Base-by-base conservation (phyloP, 2,113 vertebrate species). In the Peucedramus taeniatus region DNA sequence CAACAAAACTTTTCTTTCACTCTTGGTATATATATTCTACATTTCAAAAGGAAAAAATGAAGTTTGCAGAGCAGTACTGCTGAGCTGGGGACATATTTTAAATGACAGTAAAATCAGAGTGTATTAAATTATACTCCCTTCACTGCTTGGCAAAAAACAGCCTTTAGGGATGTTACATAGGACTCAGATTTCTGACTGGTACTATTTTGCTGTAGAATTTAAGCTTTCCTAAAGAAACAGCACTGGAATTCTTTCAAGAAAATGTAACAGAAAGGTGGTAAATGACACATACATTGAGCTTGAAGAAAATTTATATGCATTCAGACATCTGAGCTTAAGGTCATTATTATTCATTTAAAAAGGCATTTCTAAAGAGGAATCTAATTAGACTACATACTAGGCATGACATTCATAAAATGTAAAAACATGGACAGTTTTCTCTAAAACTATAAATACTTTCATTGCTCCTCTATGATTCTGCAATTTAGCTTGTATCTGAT, bases 1-100 rank as follows among this genome's bases (percentile, higher is more conserved):
- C n/a, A n/a, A n/a, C n/a, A n/a, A n/a, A n/a, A 91, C 39, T 63
- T 91, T 22, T 50, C 24, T 17, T 79, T 86, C 54, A 40, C 3
- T 87, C n/a, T 77, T 42, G 37, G 7, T 33, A 22, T 47, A 26
- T 27, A 54, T 56, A 39, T 50, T 47, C 11, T 49, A 7, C 8
- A 15, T 71, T 76, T 81, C 33, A 68, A 70, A 72, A 63, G 9
- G 10, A 10, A 39, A 60, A 49, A 42, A 50, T 83, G n/a, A 63
- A 28, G 23, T 77, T 60, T 94, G 39, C 39, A 83, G 42, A 68
- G 13, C 14, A 93, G 64, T 61, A 68, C 42, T 82, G 57, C 61
- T 89, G 74, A 82, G 79, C 39, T 81, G 50, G 21, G 83, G 70
- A 87, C 90, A 75, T 92, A 96, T 91, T 96, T 96, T 96, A 95